Evolutionary conservation across 2,888 invertebrate species (phyloP), one percentile per base, ranked within the genome.

Genomic region (Lycocerus yunnanus): DNA sequence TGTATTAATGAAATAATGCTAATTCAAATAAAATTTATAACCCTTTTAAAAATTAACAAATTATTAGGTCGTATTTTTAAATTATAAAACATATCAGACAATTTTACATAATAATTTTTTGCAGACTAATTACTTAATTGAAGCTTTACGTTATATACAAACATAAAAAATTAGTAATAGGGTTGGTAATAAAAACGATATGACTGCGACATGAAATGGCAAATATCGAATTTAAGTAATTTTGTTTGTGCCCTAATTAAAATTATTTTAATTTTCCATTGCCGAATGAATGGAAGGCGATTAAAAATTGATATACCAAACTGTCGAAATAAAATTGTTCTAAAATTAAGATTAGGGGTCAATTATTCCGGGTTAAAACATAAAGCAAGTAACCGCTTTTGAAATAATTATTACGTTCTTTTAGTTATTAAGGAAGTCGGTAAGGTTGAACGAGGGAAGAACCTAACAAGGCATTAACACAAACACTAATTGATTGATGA

Each of bases 401-500:
- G 16, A 60, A 60, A 16, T 60, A 60, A 60, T 60, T 60, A 60
- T 16, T 15, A 16, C 15, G 16, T 68, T 68, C 24, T 63, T 73
- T 66, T 18, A 15, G 59, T 67, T 69, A 73, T 66, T 73, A 70
- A 72, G 72, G 66, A 67, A 67, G 67, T 58, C 68, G 65, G 68
- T 72, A 73, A 66, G 67, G 60, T 67, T 67, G 66, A 75, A 73
- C 63, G 72, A 76, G 71, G 71, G 73, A 73, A 69, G 71, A 69
- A 71, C 68, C 71, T 66, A 73, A 73, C 73, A 76, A 73, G 68
- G 71, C 76, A 76, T 76, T 76, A 76, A 74, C 74, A 72, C 74
- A 74, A 74, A 74, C 74, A 74, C 76, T 78, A 78, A 74, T 79
- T 79, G 79, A 79, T 80, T 74, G 79, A 79, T 79, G 79, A 69